A percentile compares a stretch with the other conserved stretches of the same genome.
phyloP scores from a whole-genome alignment of 2,888 invertebrate species.

The Orchesella flavescens region DNA sequence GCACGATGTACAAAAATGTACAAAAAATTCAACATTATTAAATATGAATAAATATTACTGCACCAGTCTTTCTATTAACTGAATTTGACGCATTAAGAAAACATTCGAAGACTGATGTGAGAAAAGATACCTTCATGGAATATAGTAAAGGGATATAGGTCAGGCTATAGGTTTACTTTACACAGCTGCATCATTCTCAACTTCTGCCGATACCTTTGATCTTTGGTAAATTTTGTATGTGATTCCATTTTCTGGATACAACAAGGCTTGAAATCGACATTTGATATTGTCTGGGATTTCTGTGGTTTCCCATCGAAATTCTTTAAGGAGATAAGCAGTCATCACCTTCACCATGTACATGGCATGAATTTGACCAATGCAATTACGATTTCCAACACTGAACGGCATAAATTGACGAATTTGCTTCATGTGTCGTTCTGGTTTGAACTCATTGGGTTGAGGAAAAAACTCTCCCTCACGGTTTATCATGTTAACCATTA shows the following conservation, averaged over 20 bases:
- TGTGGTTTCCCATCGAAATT: constrained; percentile 25
- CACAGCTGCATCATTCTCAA: too few species aligned
- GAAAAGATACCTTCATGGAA: too few species aligned
- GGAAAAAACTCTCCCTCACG: constrained; percentile 13
- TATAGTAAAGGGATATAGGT: too few species aligned
- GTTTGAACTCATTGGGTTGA: constrained; percentile 10
- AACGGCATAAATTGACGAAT: constrained; percentile 32
- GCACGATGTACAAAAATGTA: too few species aligned
- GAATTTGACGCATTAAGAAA: too few species aligned
- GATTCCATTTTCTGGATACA: constrained; percentile 12
- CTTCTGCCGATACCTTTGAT: too few species aligned
- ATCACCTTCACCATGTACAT: constrained; percentile 34
- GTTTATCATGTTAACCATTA: neutral
- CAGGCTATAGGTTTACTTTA: too few species aligned
- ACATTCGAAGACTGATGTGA: too few species aligned
- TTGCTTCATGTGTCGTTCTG: constrained; percentile 3
- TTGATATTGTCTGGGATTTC: neutral
- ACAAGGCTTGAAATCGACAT: neutral
- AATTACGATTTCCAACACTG: constrained; percentile 10
- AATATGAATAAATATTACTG: too few species aligned
- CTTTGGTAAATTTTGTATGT: constrained; percentile 18
- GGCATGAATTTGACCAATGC: constrained; percentile 39
- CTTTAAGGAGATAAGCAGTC: neutral
- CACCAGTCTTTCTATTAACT: too few species aligned
- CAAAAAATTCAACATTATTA: too few species aligned